Evolutionary conservation across 1,140 invertebrate species (phyloP), one percentile per base, ranked within the genome.

Genomic region (Drosophila carrolli): DNA sequence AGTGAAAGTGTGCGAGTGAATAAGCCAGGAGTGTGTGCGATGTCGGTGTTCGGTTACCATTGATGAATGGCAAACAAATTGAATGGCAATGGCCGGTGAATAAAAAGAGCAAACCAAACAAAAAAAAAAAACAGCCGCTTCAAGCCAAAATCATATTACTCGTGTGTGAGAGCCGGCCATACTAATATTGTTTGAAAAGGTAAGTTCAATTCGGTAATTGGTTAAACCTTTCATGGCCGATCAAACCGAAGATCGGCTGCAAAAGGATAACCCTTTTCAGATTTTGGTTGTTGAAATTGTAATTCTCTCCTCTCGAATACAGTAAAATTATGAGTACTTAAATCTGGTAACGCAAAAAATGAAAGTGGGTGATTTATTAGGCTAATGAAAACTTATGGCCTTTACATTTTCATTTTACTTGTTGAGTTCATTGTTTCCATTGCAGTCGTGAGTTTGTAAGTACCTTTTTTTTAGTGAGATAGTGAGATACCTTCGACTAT

Each of bases 21-120:
- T 6, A 14, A n/a, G 13, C 5, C 23, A 23, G 4, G 7, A 32
- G 27, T 14, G 48, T 51, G 27, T 51, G 48, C 48, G 2, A 51
- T 51, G 48, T 57, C 16, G 44, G 50, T 55, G 14, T 48, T 38
- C 35, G 23, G 40, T 65, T 38, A 47, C 37, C 63, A 68, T 16
- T 71, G 63, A 47, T 68, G 51, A 40, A 70, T 61, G 50, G 56
- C 37, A 62, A 55, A 48, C 46, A 48, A 48, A 48, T 48, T 68
- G 10, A 48, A 38, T 37, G 44, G n/a, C 57, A 19, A 29, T 54
- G 38, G 38, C 61, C 61, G 46, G 61, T 37, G 27, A 66, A 66
- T 66, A 53, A 16, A 41, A 37, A 37, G 38, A 29, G 23, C 35
- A 13, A 29, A n/a, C 13, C 9, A 38, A 63, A 1, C 13, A 47